A percentile compares a stretch with the other conserved stretches of the same genome.
phyloP scores from a whole-genome alignment of 2,113 vertebrate species.

The Bagarius yarrelli region DNA sequence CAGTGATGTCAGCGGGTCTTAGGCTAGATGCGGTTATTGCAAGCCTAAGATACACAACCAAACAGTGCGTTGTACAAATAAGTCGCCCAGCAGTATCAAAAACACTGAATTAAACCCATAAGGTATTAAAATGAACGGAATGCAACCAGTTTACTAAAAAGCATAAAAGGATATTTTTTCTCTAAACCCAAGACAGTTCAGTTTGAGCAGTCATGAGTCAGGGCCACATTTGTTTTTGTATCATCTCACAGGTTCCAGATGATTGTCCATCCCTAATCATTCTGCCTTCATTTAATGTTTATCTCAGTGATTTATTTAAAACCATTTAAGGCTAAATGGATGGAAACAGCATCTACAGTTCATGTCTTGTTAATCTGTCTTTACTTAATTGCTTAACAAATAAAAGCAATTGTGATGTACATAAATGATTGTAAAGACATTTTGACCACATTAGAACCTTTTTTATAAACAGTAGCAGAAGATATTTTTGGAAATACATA shows the following conservation, averaged over 20 bases:
- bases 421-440: neutral
- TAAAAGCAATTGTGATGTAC: neutral
- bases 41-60: neutral
- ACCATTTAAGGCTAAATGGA: neutral
- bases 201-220: neutral
- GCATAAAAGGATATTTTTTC: too few species aligned
- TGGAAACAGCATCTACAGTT: neutral
- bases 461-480: neutral
- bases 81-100: too few species aligned
- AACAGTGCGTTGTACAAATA: too few species aligned
- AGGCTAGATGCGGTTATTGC: neutral
- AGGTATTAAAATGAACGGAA: too few species aligned
- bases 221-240: neutral
- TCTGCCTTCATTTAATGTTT: neutral
- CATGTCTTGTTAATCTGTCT: neutral
- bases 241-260: neutral
- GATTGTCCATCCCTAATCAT: neutral
- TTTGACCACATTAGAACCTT: neutral
- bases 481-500: neutral
- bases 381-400: constrained; percentile 5
- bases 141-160: too few species aligned
- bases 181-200: too few species aligned
- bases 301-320: neutral
- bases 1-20: neutral
- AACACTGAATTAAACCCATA: too few species aligned